Conservation (phyloP, 2,888 invertebrate species). For the Druceiella hillmani region DNA sequence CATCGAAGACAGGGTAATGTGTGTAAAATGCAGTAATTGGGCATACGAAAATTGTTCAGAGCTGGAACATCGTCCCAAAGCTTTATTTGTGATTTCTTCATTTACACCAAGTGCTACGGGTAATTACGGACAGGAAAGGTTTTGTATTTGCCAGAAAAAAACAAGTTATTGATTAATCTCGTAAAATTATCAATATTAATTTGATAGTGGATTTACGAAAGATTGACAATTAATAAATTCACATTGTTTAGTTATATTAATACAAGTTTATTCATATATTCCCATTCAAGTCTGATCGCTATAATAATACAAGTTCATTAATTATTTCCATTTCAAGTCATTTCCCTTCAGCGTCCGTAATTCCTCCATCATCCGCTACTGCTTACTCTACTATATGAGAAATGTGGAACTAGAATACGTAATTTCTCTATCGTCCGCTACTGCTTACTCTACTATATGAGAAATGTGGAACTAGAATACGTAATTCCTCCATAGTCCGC, state of each 20-base stretch:
- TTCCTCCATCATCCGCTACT: constrained; percentile 18
- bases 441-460: too few species aligned
- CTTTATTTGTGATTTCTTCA: constrained; percentile 13
- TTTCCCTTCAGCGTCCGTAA: constrained; percentile 18
- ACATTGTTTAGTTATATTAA: constrained; percentile 9
- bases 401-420: too few species aligned
- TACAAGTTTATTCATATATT: too few species aligned
- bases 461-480: too few species aligned
- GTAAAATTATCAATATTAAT: constrained; percentile 12
- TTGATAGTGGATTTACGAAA: constrained; percentile 10
- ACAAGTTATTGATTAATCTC: constrained; percentile 15
- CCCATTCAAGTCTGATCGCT: too few species aligned
- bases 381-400: too few species aligned
- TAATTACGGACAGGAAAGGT: constrained; percentile 14
- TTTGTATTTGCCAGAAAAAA: constrained; percentile 16
- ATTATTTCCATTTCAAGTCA: too few species aligned
- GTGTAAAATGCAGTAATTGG: constrained; percentile 14
- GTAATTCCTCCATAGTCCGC: too few species aligned
- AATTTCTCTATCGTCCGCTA: too few species aligned
- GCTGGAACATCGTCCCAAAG: constrained; percentile 12
- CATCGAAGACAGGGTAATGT: constrained; percentile 15
- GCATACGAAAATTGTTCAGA: constrained; percentile 14
- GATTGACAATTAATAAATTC: constrained; percentile 17
- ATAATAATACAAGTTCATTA: too few species aligned
- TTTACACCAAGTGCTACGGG: constrained; percentile 8